Percentiles rank a stretch among this genome's conserved stretches.
Conservation (phyloP, 2,888 invertebrate species). For the Chromoteleia sp. region DNA sequence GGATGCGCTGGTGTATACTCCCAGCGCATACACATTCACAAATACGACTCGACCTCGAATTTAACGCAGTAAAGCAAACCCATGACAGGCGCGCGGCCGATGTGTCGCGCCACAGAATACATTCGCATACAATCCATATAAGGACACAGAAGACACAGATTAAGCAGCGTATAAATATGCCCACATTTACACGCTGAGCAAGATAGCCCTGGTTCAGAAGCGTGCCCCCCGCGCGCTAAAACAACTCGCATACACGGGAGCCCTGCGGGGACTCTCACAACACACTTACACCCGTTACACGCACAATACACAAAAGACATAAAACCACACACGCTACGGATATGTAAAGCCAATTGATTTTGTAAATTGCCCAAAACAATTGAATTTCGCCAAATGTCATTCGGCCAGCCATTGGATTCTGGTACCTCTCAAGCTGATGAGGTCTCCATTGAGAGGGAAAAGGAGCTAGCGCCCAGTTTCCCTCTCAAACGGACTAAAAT, state of each 20-base stretch:
- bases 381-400: constrained; percentile 69
- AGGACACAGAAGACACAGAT: constrained; percentile 74
- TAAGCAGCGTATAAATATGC: constrained; percentile 73
- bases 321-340: constrained; percentile 82
- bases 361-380: constrained; percentile 82
- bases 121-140: constrained; percentile 72
- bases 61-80: constrained; percentile 79
- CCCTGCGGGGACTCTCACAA: constrained; percentile 73
- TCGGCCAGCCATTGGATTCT: constrained; percentile 60
- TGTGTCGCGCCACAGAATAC: constrained; percentile 73
- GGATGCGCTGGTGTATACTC: constrained; percentile 85
- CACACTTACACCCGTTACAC: constrained; percentile 74
- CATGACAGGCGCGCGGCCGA: constrained; percentile 67
- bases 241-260: constrained; percentile 78
- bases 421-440: constrained; percentile 49
- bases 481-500: constrained; percentile 53
- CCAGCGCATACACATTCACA: constrained; percentile 85
- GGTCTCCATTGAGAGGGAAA: constrained; percentile 71
- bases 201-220: constrained; percentile 82
- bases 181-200: constrained; percentile 72
- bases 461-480: constrained; percentile 32
- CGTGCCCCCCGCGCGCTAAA: constrained; percentile 82
- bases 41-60: constrained; percentile 85
- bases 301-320: constrained; percentile 70
- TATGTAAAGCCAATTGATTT: constrained; percentile 85